These are phyloP conservation scores for Pentalonia nigronervosa DNA, from an alignment of 1,140 invertebrate species.

Conservation along the genomic window DNA sequence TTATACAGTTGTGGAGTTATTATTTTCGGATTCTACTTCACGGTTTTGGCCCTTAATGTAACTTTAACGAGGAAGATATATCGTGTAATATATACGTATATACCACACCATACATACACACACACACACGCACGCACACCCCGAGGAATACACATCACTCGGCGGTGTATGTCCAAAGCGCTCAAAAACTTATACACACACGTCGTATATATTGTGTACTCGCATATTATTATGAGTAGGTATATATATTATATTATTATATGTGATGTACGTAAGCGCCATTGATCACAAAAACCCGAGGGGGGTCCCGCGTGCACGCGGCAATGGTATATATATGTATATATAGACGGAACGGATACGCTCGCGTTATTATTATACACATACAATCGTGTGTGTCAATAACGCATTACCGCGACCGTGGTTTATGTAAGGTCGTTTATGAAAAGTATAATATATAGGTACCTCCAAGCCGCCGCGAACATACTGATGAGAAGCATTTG, in stretches of 20 bases:
- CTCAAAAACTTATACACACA: slow-evolving; percentile 23
- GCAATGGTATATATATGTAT: background rate
- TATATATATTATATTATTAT: slow-evolving; percentile 12
- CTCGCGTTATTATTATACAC: slow-evolving; percentile 32
- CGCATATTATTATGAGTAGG: background rate
- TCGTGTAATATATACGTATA: background rate
- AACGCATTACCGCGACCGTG: slow-evolving; percentile 30
- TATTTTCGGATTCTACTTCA: slow-evolving; percentile 14
- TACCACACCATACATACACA: background rate
- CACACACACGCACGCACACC: background rate
- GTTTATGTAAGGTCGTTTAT: slow-evolving; percentile 46
- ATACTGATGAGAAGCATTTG: slow-evolving; percentile 52
- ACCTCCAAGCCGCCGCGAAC: background rate
- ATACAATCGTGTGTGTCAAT: slow-evolving; percentile 33
- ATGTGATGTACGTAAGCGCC: slow-evolving; percentile 35
- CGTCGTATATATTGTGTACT: background rate
- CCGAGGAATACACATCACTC: background rate
- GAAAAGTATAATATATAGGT: background rate
- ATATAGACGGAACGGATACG: background rate
- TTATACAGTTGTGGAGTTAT: background rate
- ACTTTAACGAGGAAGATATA: slow-evolving; percentile 46
- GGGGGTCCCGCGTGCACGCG: slow-evolving; percentile 17
- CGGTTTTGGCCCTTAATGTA: slow-evolving; percentile 38
- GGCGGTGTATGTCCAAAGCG: background rate
- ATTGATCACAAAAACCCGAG: slow-evolving; percentile 47